Conservation (phyloP, 2,888 invertebrate species). For the Polyommatus iphigenia region DNA sequence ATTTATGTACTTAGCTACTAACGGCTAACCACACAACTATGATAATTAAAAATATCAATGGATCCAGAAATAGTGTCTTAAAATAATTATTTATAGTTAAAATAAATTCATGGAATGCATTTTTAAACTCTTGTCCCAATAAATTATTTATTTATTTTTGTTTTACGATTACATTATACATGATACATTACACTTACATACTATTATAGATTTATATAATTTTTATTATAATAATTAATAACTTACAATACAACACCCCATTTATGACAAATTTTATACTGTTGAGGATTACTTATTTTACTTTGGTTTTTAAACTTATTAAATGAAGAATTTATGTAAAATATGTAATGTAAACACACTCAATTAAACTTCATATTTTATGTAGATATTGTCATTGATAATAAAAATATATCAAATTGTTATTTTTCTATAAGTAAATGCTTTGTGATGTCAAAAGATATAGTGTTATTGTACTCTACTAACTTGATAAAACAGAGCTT, state of each 20-base stretch:
- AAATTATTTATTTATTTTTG: conserved; percentile 5
- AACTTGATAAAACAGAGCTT: background rate
- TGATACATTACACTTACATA: background rate
- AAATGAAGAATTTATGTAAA: too few relatives aligned
- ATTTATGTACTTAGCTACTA: too few relatives aligned
- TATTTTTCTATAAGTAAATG: background rate
- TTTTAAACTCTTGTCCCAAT: background rate
- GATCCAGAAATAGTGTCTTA: background rate
- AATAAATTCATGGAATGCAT: background rate
- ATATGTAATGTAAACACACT: too few relatives aligned
- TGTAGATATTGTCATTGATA: too few relatives aligned
- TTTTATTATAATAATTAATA: background rate
- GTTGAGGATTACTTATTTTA: background rate
- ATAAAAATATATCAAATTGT: too few relatives aligned
- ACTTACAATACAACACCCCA: background rate
- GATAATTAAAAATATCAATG: background rate
- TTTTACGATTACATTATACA: background rate
- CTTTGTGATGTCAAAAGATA: background rate
- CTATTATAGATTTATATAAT: background rate
- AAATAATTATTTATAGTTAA: background rate
- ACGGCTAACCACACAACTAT: too few relatives aligned
- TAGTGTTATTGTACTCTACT: background rate
- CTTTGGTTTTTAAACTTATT: too few relatives aligned
- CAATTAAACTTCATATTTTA: too few relatives aligned
- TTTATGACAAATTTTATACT: background rate